Conservation (phyloP, 2,888 invertebrate genomes). For the Ophioninae sp. region DNA sequence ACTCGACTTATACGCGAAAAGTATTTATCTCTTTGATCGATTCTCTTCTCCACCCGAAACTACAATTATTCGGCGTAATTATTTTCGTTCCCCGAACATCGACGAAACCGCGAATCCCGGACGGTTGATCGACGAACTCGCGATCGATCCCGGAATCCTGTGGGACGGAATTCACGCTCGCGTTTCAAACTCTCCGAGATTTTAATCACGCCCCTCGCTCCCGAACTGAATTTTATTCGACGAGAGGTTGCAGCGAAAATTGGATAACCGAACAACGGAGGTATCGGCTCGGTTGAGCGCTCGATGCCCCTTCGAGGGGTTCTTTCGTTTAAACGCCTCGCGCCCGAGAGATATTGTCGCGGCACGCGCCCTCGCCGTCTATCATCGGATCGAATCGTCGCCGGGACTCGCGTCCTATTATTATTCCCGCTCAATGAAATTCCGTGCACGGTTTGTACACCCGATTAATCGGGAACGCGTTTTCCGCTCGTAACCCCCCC, state of each 20-base stretch:
- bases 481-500: background rate
- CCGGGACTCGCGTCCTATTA: background rate
- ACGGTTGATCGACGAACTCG: no score
- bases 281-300: background rate
- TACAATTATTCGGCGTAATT: no score
- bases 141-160: background rate
- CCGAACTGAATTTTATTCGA: background rate
- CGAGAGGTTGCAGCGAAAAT: background rate
- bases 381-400: background rate
- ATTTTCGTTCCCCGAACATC: no score
- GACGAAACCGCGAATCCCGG: no score
- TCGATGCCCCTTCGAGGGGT: background rate
- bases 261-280: background rate
- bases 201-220: background rate
- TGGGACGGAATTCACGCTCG: background rate
- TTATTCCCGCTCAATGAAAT: background rate
- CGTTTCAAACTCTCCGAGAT: background rate
- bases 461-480: background rate
- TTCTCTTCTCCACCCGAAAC: no score
- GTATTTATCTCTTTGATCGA: no score
- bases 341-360: background rate
- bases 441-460: background rate
- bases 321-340: background rate
- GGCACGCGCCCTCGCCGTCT: background rate
- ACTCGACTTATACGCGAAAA: no score